Evolutionary conservation across 2,797 vertebrate species (phyloP).

Genomic region (Podarcis lilfordi): DNA sequence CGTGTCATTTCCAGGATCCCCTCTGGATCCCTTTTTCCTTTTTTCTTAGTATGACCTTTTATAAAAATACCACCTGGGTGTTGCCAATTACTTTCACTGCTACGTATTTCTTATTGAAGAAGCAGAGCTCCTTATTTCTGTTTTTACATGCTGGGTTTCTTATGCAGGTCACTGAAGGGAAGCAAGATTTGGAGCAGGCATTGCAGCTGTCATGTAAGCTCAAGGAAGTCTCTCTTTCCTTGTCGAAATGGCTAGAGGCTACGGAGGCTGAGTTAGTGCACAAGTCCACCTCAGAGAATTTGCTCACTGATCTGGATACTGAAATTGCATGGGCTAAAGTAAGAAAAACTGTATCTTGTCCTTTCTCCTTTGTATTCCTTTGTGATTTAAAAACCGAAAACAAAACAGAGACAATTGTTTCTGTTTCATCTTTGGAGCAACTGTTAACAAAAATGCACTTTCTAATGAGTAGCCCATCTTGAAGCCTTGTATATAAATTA

Average conservation of each 20-base stretch:
- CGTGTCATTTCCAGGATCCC: too few species aligned
- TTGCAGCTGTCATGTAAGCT: constrained; percentile 87
- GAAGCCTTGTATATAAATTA: neutral
- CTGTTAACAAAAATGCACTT: too few species aligned
- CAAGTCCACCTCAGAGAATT: constrained; percentile 86
- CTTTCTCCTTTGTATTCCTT: neutral
- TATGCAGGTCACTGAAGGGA: constrained; percentile 92
- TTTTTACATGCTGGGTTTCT: constrained; percentile 17
- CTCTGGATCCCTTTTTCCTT: neutral
- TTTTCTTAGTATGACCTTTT: neutral
- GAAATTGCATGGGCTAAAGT: constrained; percentile 96
- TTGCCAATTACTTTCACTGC: neutral
- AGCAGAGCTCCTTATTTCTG: neutral
- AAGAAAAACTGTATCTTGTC: constrained; percentile 61
- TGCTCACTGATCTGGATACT: constrained; percentile 88
- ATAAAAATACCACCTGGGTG: neutral
- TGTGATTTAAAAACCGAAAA: neutral
- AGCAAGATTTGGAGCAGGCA: constrained; percentile 94
- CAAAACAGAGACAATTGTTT: neutral
- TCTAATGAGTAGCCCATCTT: neutral
- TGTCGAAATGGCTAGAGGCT: constrained; percentile 89
- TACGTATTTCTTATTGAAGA: neutral
- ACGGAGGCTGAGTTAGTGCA: constrained; percentile 86
- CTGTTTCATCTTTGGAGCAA: neutral
- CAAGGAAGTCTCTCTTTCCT: constrained; percentile 83